These are phyloP conservation scores for Coracopsis vasa DNA, from an alignment of 2,113 vertebrate species.

Conservation along the genomic window DNA sequence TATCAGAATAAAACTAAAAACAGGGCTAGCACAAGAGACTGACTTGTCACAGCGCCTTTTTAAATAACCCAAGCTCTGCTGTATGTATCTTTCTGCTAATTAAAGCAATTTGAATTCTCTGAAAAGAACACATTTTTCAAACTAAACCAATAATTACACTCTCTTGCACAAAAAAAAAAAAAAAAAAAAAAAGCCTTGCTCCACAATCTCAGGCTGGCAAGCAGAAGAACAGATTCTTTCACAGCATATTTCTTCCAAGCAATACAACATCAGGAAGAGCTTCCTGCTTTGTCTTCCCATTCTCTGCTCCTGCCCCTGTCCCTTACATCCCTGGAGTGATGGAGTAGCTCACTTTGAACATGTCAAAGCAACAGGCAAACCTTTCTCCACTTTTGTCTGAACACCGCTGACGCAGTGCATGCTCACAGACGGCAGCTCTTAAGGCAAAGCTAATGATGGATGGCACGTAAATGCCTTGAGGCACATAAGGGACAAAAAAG, in stretches of 20 bases:
- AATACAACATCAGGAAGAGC: conserved; percentile 9
- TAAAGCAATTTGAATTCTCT: conserved; percentile 53
- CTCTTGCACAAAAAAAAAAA: background rate
- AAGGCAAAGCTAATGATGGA: conserved; percentile 64
- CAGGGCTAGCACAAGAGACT: background rate
- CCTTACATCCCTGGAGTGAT: conserved; percentile 21
- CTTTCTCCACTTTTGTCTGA: conserved; percentile 46
- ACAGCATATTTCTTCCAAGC: background rate
- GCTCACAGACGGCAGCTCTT: conserved; percentile 39
- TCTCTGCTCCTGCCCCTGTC: background rate
- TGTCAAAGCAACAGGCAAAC: conserved; percentile 41
- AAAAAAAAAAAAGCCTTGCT: background rate
- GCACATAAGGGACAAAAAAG: background rate
- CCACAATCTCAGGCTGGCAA: background rate
- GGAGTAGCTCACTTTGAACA: conserved; percentile 44
- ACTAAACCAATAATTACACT: conserved; percentile 56
- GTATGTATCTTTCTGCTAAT: conserved; percentile 55
- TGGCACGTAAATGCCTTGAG: conserved; percentile 61
- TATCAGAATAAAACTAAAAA: conserved; percentile 48
- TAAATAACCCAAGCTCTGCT: conserved; percentile 36
- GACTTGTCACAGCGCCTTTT: background rate
- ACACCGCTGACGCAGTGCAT: conserved; percentile 18
- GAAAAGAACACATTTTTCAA: conserved; percentile 29
- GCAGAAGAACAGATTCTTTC: conserved; percentile 14
- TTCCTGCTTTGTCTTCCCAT: background rate